Percentiles rank a stretch among this genome's conserved stretches.
Evolutionary conservation across 2,113 vertebrate species (phyloP).

Genomic region (Lepisosteus osseus): DNA sequence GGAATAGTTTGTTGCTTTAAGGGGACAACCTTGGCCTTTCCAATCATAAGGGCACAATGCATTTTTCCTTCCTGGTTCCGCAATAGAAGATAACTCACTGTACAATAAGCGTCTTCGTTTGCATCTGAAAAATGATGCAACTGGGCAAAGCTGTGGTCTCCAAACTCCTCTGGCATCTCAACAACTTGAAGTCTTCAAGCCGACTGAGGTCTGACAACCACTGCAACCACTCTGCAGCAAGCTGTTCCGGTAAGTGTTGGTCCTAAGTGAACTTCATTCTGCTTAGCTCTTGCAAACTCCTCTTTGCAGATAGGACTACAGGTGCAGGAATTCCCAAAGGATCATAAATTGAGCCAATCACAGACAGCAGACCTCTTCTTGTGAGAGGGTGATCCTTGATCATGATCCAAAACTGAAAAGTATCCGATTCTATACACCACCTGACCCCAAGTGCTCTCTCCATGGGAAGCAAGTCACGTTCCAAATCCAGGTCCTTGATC

Average conservation of each 20-base stretch:
- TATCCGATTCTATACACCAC: conserved; percentile 9
- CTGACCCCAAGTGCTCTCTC: conserved; percentile 3
- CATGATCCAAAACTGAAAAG: conserved; percentile 2
- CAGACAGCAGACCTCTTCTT: conserved; percentile 14
- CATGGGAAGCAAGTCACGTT: background rate
- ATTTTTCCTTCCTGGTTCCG: background rate
- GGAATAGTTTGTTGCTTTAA: conserved; percentile 16
- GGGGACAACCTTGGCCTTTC: conserved; percentile 8
- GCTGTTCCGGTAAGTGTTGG: background rate
- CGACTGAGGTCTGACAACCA: background rate
- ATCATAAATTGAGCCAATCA: conserved; percentile 12
- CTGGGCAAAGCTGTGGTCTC: background rate
- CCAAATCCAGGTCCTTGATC: conserved; percentile 4
- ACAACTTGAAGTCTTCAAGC: background rate
- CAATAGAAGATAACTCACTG: background rate
- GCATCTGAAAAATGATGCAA: conserved; percentile 14
- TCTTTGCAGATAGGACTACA: background rate
- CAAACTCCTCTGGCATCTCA: background rate
- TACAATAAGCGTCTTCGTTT: background rate
- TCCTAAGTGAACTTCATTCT: background rate
- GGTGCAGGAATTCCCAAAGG: background rate
- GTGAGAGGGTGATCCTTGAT: background rate
- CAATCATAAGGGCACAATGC: conserved; percentile 16
- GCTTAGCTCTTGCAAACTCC: background rate
- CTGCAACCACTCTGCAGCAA: background rate